Conservation (phyloP, 2,888 invertebrate genomes). For the Sinohyriopsis cumingii region DNA sequence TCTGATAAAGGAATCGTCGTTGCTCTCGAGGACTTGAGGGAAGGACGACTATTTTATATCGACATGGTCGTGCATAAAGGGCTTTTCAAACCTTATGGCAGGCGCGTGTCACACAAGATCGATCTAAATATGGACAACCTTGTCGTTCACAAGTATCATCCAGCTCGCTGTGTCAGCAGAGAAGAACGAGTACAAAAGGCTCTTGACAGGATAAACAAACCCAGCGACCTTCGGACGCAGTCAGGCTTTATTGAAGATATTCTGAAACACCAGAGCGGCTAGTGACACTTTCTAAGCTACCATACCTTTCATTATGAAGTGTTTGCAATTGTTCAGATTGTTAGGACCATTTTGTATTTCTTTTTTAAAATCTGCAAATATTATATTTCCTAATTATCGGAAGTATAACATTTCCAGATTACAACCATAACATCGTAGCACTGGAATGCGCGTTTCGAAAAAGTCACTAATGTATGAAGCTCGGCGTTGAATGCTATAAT, state of each 20-base stretch:
- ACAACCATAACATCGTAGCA: too few relatives aligned
- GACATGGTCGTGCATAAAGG: constrained; percentile 1
- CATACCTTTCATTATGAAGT: too few relatives aligned
- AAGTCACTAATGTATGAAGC: too few relatives aligned
- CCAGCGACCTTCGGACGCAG: background rate
- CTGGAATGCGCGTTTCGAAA: too few relatives aligned
- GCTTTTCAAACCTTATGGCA: background rate
- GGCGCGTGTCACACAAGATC: background rate
- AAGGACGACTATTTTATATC: constrained; percentile 4
- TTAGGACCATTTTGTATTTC: too few relatives aligned
- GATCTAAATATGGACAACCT: constrained; percentile 7
- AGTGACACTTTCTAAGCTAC: too few relatives aligned
- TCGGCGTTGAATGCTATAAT: too few relatives aligned
- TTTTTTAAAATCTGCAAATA: too few relatives aligned
- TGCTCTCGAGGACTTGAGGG: background rate
- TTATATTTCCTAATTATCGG: too few relatives aligned
- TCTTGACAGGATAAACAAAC: background rate
- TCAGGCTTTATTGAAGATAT: constrained; percentile 3
- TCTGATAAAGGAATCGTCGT: background rate
- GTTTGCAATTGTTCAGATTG: too few relatives aligned
- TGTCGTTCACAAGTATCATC: constrained; percentile 4
- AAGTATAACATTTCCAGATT: too few relatives aligned
- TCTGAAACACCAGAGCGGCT: too few relatives aligned
- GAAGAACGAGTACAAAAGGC: background rate
- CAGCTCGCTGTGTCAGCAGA: constrained; percentile 7